These are phyloP conservation scores for Amphiduros pacificus DNA, from an alignment of 2,888 invertebrate species.

Conservation along the genomic window DNA sequence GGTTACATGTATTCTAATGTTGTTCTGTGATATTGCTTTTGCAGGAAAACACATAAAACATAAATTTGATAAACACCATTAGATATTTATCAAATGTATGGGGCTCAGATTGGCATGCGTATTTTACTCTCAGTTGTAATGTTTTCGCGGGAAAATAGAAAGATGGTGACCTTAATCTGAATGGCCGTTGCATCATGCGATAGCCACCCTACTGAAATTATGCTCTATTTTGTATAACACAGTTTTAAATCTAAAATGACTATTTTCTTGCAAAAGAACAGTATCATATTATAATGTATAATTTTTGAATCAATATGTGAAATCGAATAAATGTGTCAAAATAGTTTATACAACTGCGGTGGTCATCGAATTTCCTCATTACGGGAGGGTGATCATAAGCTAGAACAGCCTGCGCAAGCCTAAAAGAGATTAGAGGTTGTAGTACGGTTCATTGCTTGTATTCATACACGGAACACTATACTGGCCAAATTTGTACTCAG, in stretches of 20 bases:
- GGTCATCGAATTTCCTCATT: too few species aligned
- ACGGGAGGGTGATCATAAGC: background rate
- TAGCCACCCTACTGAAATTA: background rate
- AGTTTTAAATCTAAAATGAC: too few species aligned
- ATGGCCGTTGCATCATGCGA: background rate
- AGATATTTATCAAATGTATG: too few species aligned
- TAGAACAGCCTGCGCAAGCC: conserved; percentile 7
- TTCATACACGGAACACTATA: conserved; percentile 14
- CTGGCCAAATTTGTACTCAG: conserved; percentile 4
- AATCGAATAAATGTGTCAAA: background rate
- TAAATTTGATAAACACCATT: too few species aligned
- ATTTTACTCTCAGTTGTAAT: too few species aligned
- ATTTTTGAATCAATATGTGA: background rate
- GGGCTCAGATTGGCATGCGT: too few species aligned
- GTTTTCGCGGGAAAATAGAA: background rate
- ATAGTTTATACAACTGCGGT: background rate
- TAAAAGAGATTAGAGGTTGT: conserved; percentile 12
- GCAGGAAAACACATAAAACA: too few species aligned
- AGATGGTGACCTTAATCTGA: conserved; percentile 1
- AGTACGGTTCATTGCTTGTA: conserved; percentile 13
- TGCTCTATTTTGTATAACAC: too few species aligned
- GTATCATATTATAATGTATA: background rate
- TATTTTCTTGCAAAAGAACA: background rate
- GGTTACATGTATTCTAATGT: too few species aligned
- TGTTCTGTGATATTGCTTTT: too few species aligned